phyloP scores from a whole-genome alignment of 2,888 invertebrate species.

The Leucozona laternaria region DNA sequence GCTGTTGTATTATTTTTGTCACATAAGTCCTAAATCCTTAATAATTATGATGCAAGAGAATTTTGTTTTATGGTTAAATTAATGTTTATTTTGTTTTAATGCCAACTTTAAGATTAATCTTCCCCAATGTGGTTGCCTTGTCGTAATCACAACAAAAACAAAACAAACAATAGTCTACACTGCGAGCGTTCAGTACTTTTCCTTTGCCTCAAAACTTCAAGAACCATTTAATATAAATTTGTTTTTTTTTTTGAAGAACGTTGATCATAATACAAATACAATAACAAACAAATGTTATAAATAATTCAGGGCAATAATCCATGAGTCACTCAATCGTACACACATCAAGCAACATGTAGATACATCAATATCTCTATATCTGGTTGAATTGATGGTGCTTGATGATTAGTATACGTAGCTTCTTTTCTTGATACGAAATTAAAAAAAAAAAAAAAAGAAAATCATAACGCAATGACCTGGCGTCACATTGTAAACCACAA shows the following conservation, averaged over 20 bases:
- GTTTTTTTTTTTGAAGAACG: slow-evolving; percentile 2
- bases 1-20: no score
- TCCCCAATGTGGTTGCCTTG: not conserved
- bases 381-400: slow-evolving; percentile 16
- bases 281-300: slow-evolving; percentile 46
- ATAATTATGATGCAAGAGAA: no score
- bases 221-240: slow-evolving; percentile 4
- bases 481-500: slow-evolving; percentile 12
- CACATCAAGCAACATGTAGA: slow-evolving; percentile 9
- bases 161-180: slow-evolving; percentile 34
- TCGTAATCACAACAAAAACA: not conserved
- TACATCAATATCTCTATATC: slow-evolving; percentile 47
- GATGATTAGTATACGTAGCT: slow-evolving; percentile 3
- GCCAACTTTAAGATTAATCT: not conserved
- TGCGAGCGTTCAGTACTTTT: slow-evolving; percentile 60
- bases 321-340: slow-evolving; percentile 60
- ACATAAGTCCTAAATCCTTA: no score
- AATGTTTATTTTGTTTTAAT: not conserved
- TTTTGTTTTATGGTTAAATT: no score
- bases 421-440: slow-evolving; percentile 1
- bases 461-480: slow-evolving; percentile 25
- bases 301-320: slow-evolving; percentile 62
- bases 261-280: slow-evolving; percentile 26
- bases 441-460: slow-evolving; percentile 22
- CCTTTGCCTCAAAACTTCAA: slow-evolving; percentile 33